phyloP scores from a whole-genome alignment of 2,113 vertebrate species.

The Aegotheles bennettii region DNA sequence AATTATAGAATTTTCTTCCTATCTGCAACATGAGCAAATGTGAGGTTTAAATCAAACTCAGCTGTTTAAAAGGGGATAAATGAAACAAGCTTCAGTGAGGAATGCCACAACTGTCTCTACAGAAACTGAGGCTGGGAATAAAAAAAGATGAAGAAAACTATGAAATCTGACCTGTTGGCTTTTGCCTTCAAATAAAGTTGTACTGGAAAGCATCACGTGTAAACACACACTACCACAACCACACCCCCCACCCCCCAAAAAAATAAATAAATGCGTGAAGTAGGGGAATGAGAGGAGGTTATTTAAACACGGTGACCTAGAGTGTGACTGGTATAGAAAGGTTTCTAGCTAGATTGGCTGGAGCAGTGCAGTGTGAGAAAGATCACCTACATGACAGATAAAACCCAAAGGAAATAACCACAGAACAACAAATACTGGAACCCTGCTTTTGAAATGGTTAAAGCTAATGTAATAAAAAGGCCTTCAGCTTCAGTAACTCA shows the following conservation, averaged over 20 bases:
- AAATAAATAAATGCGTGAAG: fast-evolving
- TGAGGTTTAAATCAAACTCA: not conserved
- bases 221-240: no score
- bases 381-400: not conserved
- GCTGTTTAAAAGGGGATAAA: not conserved
- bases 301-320: not conserved
- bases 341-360: not conserved
- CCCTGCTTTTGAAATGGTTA: not conserved
- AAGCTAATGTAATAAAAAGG: not conserved
- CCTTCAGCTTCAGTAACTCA: not conserved
- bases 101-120: not conserved
- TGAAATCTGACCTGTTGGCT: not conserved
- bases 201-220: not conserved
- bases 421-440: not conserved
- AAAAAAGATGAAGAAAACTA: not conserved
- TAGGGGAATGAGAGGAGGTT: not conserved
- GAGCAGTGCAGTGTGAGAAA: not conserved
- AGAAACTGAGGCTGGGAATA: not conserved
- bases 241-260: fast-evolving
- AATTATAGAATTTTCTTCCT: not conserved
- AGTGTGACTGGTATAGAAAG: not conserved
- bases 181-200: not conserved
- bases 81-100: not conserved
- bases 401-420: not conserved
- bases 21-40: not conserved